These are phyloP conservation scores for Heterodera filipjevi DNA, from an alignment of 2,888 invertebrate species.

Conservation along the genomic window DNA sequence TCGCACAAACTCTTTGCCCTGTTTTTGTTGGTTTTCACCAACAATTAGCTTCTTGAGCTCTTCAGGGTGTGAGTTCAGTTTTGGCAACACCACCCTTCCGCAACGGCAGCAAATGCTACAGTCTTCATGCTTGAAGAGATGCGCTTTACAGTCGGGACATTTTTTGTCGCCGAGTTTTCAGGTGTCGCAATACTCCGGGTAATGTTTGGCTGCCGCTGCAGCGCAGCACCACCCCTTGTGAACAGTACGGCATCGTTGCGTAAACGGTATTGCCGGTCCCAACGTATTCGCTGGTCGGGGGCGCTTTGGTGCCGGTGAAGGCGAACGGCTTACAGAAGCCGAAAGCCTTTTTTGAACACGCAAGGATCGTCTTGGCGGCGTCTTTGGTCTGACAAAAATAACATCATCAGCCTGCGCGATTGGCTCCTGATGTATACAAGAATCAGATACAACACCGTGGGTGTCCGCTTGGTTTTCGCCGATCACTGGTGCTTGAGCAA, in stretches of 20 bases:
- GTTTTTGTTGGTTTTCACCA: not conserved
- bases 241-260: not conserved
- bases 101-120: not conserved
- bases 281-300: not conserved
- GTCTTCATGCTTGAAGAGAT: not conserved
- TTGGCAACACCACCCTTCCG: not conserved
- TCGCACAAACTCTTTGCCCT: constrained; percentile 3
- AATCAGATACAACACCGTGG: not conserved
- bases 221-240: constrained; percentile 18
- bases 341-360: not conserved
- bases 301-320: not conserved
- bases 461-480: not conserved
- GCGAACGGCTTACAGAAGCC: not conserved
- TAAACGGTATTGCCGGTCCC: not conserved
- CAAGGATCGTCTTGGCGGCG: not conserved
- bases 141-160: not conserved
- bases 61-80: not conserved
- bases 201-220: constrained; percentile 11
- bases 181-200: constrained; percentile 6
- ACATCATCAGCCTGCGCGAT: not conserved
- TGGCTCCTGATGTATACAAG: not conserved
- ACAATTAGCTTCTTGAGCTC: not conserved
- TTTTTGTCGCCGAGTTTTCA: not conserved
- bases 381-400: not conserved
- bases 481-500: not conserved